Evolutionary conservation across 2,797 vertebrate species (phyloP), one percentile per base, ranked within the genome.

Genomic region (Lerista edwardsae): DNA sequence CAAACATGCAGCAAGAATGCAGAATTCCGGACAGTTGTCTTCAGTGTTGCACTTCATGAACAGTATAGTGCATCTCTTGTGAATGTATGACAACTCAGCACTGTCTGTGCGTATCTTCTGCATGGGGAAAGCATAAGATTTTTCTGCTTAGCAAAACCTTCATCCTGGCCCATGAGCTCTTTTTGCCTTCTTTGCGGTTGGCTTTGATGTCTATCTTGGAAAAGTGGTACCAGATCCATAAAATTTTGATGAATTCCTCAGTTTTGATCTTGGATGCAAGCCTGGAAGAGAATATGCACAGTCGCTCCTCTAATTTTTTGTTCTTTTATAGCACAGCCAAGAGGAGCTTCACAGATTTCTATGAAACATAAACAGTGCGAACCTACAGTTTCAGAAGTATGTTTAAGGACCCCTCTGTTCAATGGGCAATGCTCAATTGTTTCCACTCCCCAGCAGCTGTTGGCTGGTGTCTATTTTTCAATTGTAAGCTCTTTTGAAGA

Each of bases 191-290:
- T 73, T 65, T 36, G 4, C 17, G 8, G 80, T 79, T 64, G 15
- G 55, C 87, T 73, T 82, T 65, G 80, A 80, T 27, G 2, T 47
- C 7, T 64, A 61, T 11, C 79, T 88, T 83, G 77, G 29, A 77
- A 67, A 85, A 78, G n/a, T n/a, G 2, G 19, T 79, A 84, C 44
- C 61, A 86, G 55, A 84, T 76, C 41, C 83, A 47, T 67, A 0
- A n/a, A 4, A 21, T 83, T 65, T 85, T 51, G 39, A 79, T n/a
- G 31, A 51, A 65, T 44, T 51, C n/a, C 51, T 75, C 75, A 51
- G 55, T 29, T 41, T 81, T 83, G 65, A 86, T 65, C 29, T 39
- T 69, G 51, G 25, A 25, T 34, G 19, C 39, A 31, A 65, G 71
- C 59, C 34, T 47, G 36, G 83, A 29, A 86, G 29, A 47, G 19